Evolutionary conservation across 1,140 invertebrate genomes (phyloP).

Genomic region (Pararge aegeria): DNA sequence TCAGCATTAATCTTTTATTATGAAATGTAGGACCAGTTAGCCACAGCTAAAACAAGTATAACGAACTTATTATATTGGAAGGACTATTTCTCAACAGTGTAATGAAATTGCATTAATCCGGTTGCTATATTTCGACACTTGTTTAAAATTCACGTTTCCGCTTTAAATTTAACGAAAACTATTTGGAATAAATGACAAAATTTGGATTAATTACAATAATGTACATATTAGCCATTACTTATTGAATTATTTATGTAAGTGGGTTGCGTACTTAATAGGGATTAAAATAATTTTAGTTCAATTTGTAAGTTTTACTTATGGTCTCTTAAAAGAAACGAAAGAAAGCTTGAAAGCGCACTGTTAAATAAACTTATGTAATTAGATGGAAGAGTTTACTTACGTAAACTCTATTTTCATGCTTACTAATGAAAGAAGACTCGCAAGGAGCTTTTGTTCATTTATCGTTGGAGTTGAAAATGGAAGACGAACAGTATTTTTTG

Average conservation of each 20-base stretch:
- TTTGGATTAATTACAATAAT: neutral
- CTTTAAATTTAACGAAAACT: neutral
- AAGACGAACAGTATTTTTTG: too few species aligned
- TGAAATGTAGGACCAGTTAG: neutral
- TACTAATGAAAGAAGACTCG: too few species aligned
- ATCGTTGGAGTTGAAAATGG: too few species aligned
- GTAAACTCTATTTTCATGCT: too few species aligned
- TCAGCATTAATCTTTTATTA: neutral
- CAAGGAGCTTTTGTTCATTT: too few species aligned
- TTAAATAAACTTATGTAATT: too few species aligned
- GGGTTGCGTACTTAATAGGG: too few species aligned
- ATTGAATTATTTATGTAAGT: neutral
- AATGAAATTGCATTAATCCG: slow-evolving; percentile 5
- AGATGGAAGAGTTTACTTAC: too few species aligned
- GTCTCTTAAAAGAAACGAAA: too few species aligned
- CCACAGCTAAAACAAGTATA: neutral
- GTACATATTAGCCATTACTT: neutral
- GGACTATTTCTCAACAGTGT: slow-evolving; percentile 10
- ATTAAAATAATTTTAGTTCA: too few species aligned
- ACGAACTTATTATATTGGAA: slow-evolving; percentile 10
- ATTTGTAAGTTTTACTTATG: too few species aligned
- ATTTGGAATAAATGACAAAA: neutral
- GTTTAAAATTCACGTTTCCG: slow-evolving; percentile 6
- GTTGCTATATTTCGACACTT: slow-evolving; percentile 6
- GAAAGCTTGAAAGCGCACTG: too few species aligned